A percentile compares a stretch with the other conserved stretches of the same genome.
phyloP scores from a whole-genome alignment of 2,888 invertebrate genomes.

The Dicyrtomina minuta region DNA sequence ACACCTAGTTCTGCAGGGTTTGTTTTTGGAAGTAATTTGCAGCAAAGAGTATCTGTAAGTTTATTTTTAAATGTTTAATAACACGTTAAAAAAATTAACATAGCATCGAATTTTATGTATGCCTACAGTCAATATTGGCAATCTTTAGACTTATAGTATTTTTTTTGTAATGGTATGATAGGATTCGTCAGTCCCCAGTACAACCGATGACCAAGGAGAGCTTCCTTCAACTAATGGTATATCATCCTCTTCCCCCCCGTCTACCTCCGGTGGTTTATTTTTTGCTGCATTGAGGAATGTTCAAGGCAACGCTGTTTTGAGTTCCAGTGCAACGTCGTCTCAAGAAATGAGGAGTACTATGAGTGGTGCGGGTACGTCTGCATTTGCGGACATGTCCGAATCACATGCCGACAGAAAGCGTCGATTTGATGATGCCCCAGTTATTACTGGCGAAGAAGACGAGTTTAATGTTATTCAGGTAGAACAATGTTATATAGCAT shows the following conservation, averaged over 20 bases:
- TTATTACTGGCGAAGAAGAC: slow-evolving; percentile 79
- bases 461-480: slow-evolving; percentile 86
- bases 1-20: slow-evolving; percentile 17
- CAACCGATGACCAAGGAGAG: slow-evolving; percentile 2
- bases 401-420: slow-evolving; percentile 31
- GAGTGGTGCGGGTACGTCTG: slow-evolving; percentile 10
- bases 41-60: slow-evolving; percentile 33
- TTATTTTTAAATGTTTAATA: neutral
- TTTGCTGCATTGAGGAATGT: slow-evolving; percentile 27
- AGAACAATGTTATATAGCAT: neutral
- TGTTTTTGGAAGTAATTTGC: slow-evolving; percentile 41
- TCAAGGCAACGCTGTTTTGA: slow-evolving; percentile 2
- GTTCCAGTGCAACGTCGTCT: neutral
- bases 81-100: no score
- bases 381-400: slow-evolving; percentile 16
- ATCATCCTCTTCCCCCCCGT: slow-evolving; percentile 13
- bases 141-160: no score
- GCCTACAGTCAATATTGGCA: no score
- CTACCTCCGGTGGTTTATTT: slow-evolving; percentile 21
- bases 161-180: neutral
- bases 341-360: neutral
- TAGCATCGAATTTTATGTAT: no score
- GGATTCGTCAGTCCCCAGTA: neutral
- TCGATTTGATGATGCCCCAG: slow-evolving; percentile 33
- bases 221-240: slow-evolving; percentile 25